These are phyloP conservation scores for Synanthedon andrenaeformis DNA, from an alignment of 2,888 invertebrate species.

Conservation along the genomic window DNA sequence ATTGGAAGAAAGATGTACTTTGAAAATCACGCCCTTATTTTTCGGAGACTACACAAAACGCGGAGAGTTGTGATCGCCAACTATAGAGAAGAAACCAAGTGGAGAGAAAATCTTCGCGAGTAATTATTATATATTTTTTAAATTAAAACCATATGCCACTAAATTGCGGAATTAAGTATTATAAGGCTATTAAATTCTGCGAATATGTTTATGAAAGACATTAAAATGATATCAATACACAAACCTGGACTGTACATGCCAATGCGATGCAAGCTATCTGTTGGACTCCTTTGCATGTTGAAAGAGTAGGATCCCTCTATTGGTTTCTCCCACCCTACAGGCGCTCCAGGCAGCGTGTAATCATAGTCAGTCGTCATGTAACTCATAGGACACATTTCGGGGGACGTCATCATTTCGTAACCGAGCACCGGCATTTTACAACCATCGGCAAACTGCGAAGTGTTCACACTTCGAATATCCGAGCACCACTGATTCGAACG, in stretches of 20 bases:
- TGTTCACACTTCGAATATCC: conserved; percentile 28
- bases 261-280: conserved; percentile 13
- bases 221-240: background rate
- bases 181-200: too few relatives aligned
- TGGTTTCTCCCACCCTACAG: conserved; percentile 44
- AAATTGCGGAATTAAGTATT: too few relatives aligned
- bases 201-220: too few relatives aligned
- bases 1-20: too few relatives aligned
- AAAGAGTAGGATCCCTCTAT: conserved; percentile 24
- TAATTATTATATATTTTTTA: too few relatives aligned
- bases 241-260: conserved; percentile 4
- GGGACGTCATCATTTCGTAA: conserved; percentile 45
- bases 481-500: conserved; percentile 24
- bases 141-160: too few relatives aligned
- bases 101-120: too few relatives aligned
- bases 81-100: too few relatives aligned
- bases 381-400: conserved; percentile 44
- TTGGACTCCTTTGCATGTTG: conserved; percentile 23
- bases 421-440: conserved; percentile 59
- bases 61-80: too few relatives aligned
- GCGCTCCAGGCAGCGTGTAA: conserved; percentile 32
- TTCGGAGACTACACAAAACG: too few relatives aligned
- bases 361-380: conserved; percentile 33
- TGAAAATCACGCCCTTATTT: too few relatives aligned
- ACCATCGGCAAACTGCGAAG: conserved; percentile 17